Base-by-base conservation (phyloP, 2,113 vertebrate genomes). In the Spea bombifrons region DNA sequence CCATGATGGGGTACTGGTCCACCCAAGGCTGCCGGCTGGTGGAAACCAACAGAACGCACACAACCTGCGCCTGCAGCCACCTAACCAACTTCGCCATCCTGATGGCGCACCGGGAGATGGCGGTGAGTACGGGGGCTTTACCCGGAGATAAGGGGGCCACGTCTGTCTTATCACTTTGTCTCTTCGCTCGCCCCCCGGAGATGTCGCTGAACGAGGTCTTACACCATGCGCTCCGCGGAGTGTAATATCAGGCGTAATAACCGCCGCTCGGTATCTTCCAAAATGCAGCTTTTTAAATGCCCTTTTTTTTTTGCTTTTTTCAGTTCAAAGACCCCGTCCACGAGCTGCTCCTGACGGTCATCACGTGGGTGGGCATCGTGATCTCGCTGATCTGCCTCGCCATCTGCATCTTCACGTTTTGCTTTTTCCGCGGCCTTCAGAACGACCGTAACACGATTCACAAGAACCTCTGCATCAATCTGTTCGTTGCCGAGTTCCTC, bases 1-100 rank as follows among this genome's bases (percentile, higher is more conserved):
- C 95, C 61, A 99, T 99, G 97, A 99, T 97, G 95, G 97, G 97
- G 83, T 95, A 97, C 88, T 99, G 97, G 97, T 99, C 97, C 87
- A 99, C 97, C 73, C 96, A 99, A 89, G 97, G 97, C 89, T 99
- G 97, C 94, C 98, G 95, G 86, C 94, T 97, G 83, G 88, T 99
- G 83, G 94, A 97, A 86, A 94, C 95, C 81, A 99, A 99, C 87
- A 95, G 92, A 90, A 98, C 96, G 4, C 96, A 98, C 84, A 99
- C 97, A 17, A 97, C 94, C 0, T 99, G 97, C 87, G 95, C 96
- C 3, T 99, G 97, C 83, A 98, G 94, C 86, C 97, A 99, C 85
- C 92, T 99, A 76, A 99, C 97, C 86, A 99, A 99, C 91, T 99
- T 99, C 77, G 97, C 97, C 46, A 93, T 99, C 83, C 95, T 99